Evolutionary conservation across 92 coral and sea anemone species (phyloP).

Genomic region (Epizoanthus illoricatus): DNA sequence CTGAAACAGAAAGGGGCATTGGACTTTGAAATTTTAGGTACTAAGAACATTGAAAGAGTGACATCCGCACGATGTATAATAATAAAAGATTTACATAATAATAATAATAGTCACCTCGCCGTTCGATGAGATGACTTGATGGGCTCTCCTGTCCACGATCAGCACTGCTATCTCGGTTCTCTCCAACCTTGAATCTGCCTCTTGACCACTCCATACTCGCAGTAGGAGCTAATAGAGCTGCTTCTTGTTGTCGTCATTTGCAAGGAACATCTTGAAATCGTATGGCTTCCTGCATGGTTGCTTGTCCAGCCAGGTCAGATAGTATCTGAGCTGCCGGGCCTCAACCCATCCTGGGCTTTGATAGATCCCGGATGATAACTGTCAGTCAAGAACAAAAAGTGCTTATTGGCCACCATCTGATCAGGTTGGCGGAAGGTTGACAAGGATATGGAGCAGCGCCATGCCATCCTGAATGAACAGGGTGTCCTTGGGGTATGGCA

Average conservation of each 20-base stretch:
- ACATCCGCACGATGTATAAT: too few relatives aligned
- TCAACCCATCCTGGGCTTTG: background rate
- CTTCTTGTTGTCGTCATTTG: too few relatives aligned
- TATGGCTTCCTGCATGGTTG: background rate
- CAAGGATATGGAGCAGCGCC: background rate
- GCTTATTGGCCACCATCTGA: background rate
- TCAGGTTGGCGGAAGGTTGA: background rate
- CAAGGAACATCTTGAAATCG: background rate
- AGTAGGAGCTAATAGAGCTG: background rate
- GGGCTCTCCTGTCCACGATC: background rate
- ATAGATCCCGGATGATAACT: background rate
- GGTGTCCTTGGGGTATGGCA: background rate
- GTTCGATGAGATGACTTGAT: background rate
- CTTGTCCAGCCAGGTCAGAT: background rate
- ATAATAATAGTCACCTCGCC: too few relatives aligned
- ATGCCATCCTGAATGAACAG: conserved; percentile 2
- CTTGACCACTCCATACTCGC: conserved; percentile 4
- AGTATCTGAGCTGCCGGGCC: background rate
- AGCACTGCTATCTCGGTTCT: background rate
- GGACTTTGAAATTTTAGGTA: too few relatives aligned
- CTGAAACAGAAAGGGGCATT: too few relatives aligned
- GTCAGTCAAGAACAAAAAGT: background rate
- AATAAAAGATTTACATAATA: too few relatives aligned
- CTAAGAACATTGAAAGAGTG: too few relatives aligned
- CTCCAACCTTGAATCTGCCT: background rate